Conservation (phyloP, 2,797 vertebrate genomes). For the Siniperca obscura region DNA sequence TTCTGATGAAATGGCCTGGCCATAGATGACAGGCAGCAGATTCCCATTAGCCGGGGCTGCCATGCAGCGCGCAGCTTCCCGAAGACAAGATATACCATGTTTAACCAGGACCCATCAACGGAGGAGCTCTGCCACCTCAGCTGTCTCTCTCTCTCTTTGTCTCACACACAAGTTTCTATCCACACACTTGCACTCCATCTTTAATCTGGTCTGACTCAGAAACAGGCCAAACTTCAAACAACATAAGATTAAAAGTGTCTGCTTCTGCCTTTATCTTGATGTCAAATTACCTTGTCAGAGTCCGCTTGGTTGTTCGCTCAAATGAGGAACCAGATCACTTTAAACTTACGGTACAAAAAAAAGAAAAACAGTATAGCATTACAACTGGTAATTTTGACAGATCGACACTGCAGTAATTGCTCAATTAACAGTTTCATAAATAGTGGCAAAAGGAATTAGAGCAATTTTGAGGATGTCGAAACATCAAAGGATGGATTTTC, state of each 20-base stretch:
- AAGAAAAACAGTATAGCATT: slow-evolving; percentile 2
- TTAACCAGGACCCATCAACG: slow-evolving; percentile 61
- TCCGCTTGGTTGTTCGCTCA: slow-evolving; percentile 30
- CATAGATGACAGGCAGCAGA: slow-evolving; percentile 76
- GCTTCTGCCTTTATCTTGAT: slow-evolving; percentile 53
- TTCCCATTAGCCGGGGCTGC: slow-evolving; percentile 73
- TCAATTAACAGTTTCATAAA: slow-evolving; percentile 71
- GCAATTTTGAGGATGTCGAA: slow-evolving; percentile 54
- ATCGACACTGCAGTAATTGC: slow-evolving; percentile 59
- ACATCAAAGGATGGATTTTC: slow-evolving; percentile 65
- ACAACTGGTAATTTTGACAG: slow-evolving; percentile 49
- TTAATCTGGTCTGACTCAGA: slow-evolving; percentile 64
- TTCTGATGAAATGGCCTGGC: slow-evolving; percentile 73
- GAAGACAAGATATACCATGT: slow-evolving; percentile 60
- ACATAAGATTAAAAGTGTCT: slow-evolving; percentile 64
- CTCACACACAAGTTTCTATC: slow-evolving; percentile 10
- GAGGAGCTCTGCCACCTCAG: slow-evolving; percentile 52
- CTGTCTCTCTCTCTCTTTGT: slow-evolving; percentile 17
- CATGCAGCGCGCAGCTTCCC: slow-evolving; percentile 50
- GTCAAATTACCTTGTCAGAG: slow-evolving; percentile 59
- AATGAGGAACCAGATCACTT: slow-evolving; percentile 42
- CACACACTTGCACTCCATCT: slow-evolving; percentile 42
- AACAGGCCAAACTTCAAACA: slow-evolving; percentile 70
- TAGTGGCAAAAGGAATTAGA: slow-evolving; percentile 55
- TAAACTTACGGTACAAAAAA: slow-evolving; percentile 27